A percentile compares a stretch with the other conserved stretches of the same genome.
These are phyloP conservation scores for Ammodytes dubius DNA, from an alignment of 2,113 vertebrate species.

Conservation along the genomic window DNA sequence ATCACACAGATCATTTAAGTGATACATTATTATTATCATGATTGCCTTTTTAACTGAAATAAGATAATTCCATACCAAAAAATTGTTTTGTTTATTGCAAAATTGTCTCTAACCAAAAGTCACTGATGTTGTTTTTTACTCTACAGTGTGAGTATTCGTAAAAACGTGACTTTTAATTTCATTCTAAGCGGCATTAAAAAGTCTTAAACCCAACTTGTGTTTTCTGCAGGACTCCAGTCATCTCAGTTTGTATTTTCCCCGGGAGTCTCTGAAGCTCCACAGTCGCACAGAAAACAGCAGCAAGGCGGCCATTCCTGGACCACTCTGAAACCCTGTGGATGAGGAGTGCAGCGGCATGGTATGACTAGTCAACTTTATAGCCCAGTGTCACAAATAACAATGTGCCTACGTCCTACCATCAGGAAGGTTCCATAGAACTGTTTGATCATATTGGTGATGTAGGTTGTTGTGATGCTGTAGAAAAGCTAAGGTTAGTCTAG, in stretches of 20 bases:
- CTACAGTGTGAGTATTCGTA: no score
- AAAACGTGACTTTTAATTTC: no score
- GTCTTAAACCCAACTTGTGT: neutral
- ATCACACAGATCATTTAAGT: no score
- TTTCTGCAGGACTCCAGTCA: constrained; percentile 86
- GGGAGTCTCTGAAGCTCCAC: constrained; percentile 91
- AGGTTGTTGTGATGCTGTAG: neutral
- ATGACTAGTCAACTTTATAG: neutral
- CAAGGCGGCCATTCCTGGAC: constrained; percentile 91
- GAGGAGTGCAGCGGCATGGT: constrained; percentile 92
- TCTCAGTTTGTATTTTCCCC: constrained; percentile 85
- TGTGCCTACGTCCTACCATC: neutral
- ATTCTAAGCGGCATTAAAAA: no score
- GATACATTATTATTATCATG: no score
- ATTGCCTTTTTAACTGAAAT: no score
- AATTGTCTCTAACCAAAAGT: no score
- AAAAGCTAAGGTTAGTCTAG: no score
- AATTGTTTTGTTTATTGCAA: no score
- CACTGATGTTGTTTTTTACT: no score
- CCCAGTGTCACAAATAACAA: neutral
- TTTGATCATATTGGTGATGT: neutral
- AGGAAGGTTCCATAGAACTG: neutral
- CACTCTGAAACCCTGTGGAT: constrained; percentile 93
- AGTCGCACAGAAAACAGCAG: constrained; percentile 89
- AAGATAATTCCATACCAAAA: no score